These are phyloP conservation scores for Acanthisitta chloris DNA, from an alignment of 2,113 vertebrate genomes.

Conservation along the genomic window DNA sequence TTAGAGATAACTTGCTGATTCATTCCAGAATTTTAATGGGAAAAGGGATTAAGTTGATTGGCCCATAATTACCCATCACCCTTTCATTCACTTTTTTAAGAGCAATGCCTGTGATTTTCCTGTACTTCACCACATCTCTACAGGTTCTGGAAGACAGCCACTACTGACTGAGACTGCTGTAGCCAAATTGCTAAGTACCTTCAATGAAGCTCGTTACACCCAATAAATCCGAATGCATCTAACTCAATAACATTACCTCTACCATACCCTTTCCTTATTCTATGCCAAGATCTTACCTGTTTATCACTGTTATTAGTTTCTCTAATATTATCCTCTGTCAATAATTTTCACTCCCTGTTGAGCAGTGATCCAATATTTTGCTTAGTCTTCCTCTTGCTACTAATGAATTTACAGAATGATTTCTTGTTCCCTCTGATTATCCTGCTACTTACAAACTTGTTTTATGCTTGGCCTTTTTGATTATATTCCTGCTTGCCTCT, in stretches of 20 bases:
- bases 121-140: neutral
- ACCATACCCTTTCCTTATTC: neutral
- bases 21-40: neutral
- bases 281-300: neutral
- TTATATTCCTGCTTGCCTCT: neutral
- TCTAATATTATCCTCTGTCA: neutral
- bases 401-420: slow-evolving; percentile 37
- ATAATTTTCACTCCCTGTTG: slow-evolving; percentile 3
- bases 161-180: neutral
- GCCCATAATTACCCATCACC: neutral
- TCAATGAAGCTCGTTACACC: neutral
- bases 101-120: neutral
- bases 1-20: neutral
- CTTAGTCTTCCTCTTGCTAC: slow-evolving; percentile 8
- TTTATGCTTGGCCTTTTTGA: neutral
- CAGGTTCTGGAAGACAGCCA: neutral
- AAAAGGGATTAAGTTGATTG: neutral
- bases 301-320: slow-evolving; percentile 17
- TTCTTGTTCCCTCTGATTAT: slow-evolving; percentile 39
- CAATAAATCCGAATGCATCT: slow-evolving; percentile 16
- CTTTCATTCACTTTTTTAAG: neutral
- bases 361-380: slow-evolving; percentile 17
- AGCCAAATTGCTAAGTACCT: neutral
- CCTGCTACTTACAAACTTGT: neutral
- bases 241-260: neutral